phyloP scores from a whole-genome alignment of 2,113 vertebrate genomes.

The Notothenia coriiceps region DNA sequence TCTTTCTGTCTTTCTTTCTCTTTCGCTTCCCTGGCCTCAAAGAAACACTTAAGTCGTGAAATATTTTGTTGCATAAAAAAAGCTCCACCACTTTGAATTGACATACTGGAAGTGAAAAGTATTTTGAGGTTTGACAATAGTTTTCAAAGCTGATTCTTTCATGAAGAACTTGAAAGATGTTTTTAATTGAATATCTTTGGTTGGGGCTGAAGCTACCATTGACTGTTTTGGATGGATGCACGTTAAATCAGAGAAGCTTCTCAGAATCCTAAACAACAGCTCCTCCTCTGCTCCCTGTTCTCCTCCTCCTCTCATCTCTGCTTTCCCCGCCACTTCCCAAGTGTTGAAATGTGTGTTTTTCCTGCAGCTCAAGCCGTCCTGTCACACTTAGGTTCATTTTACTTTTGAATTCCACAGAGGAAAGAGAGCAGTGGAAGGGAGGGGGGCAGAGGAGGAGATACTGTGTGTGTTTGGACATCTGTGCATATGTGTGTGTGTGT shows the following conservation, averaged over 20 bases:
- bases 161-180: conserved; percentile 15
- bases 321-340: conserved; percentile 37
- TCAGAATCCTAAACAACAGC: conserved; percentile 20
- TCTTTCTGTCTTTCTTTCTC: conserved; percentile 45
- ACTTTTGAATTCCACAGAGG: conserved; percentile 65
- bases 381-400: conserved; percentile 74
- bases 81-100: background rate
- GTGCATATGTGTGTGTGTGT: conserved; percentile 30
- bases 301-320: conserved; percentile 27
- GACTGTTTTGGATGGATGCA: conserved; percentile 24
- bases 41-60: conserved; percentile 50
- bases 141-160: conserved; percentile 2
- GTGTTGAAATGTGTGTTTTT: conserved; percentile 74
- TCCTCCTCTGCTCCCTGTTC: conserved; percentile 35
- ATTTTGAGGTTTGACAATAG: conserved; percentile 25
- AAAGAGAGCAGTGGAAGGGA: conserved; percentile 22
- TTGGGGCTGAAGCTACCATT: conserved; percentile 7
- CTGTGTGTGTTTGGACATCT: conserved; percentile 45
- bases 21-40: conserved; percentile 31
- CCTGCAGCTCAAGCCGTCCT: conserved; percentile 63
- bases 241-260: conserved; percentile 27
- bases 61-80: conserved; percentile 27
- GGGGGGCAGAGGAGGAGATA: conserved; percentile 20
- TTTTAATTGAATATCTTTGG: conserved; percentile 13
- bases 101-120: conserved; percentile 34